phyloP scores from a whole-genome alignment of 2,797 vertebrate genomes.

The Zalophus californianus region DNA sequence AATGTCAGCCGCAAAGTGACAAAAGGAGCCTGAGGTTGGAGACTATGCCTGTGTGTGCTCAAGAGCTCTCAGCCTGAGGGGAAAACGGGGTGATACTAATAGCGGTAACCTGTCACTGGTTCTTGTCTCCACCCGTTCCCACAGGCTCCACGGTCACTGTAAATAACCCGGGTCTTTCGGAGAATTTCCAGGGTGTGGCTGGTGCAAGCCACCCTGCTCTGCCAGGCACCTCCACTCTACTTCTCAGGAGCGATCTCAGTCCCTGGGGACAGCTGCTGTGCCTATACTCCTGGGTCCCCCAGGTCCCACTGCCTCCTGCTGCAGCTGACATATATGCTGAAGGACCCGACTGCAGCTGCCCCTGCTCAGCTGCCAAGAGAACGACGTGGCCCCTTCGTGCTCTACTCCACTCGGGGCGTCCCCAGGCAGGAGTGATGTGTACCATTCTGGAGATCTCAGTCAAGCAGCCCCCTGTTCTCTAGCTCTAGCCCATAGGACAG shows the following conservation, averaged over 20 bases:
- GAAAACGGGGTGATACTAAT: not conserved
- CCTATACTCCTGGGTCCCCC: not conserved
- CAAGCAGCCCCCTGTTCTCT: not conserved
- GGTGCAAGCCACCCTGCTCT: not conserved
- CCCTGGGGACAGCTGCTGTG: not conserved
- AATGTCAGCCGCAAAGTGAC: not conserved
- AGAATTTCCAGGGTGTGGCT: not conserved
- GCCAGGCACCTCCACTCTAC: not conserved
- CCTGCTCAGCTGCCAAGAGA: not conserved
- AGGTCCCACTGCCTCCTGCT: not conserved
- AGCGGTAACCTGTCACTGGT: not conserved
- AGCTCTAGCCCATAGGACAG: not conserved
- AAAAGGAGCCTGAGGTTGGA: not conserved
- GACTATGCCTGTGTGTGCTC: not conserved
- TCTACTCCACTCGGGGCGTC: accelerated
- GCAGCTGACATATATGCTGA: not conserved
- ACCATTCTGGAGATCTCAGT: not conserved
- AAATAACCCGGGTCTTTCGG: not conserved
- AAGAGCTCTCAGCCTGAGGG: not conserved
- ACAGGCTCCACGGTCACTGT: not conserved
- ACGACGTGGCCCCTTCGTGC: not conserved
- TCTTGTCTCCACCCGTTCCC: not conserved
- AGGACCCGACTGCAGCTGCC: not conserved
- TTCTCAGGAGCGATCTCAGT: not conserved
- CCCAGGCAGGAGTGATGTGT: not conserved